Base-by-base conservation (phyloP, 2,797 vertebrate genomes). In the Naso thynnoides region DNA sequence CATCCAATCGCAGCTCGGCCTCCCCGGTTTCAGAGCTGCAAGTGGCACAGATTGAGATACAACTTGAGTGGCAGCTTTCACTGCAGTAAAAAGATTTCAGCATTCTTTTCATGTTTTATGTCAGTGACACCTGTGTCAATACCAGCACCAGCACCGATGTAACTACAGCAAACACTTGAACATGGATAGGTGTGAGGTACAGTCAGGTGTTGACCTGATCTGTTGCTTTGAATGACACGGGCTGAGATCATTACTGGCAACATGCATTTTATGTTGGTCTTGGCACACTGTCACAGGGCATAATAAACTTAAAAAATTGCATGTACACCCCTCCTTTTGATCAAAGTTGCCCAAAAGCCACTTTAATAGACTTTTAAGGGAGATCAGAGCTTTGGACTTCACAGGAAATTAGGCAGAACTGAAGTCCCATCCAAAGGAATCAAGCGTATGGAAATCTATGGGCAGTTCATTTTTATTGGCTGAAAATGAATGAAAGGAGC, bases 1-100 rank as follows among this genome's bases (percentile, higher is more conserved):
- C 95, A 2, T 96, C 95, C 90, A 98, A 18, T 0, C 8, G 93
- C 72, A 99, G 91, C 61, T 94, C 92, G 0, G 94, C 95, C 70
- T 98, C 95, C 10, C 97, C 96, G 0, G 91, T 95, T 0, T 84
- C 70, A 38, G 90, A 68, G 24, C 95, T 97, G 89, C 26, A 11
- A 70, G 74, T 27, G 56, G 79, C 47, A 72, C 27, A 61, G 53
- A 45, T 54, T 15, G 42, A 76, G 59, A 72, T n/a, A 62, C 42
- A 81, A 47, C 13, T 45, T 59, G 11, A 59, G 31, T 21, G 38
- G 24, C 38, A 36, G 44, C 36, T 42, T 31, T 53, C 50, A 53
- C 10, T 53, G 75, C 45, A 63, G 55, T 59, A 24, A 72, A 50
- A 72, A 48, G 8, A 58, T 27, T 74, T 60, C 0, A 70, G 66